Evolutionary conservation across 2,113 vertebrate species (phyloP).

Genomic region (Ranitomeya imitator): DNA sequence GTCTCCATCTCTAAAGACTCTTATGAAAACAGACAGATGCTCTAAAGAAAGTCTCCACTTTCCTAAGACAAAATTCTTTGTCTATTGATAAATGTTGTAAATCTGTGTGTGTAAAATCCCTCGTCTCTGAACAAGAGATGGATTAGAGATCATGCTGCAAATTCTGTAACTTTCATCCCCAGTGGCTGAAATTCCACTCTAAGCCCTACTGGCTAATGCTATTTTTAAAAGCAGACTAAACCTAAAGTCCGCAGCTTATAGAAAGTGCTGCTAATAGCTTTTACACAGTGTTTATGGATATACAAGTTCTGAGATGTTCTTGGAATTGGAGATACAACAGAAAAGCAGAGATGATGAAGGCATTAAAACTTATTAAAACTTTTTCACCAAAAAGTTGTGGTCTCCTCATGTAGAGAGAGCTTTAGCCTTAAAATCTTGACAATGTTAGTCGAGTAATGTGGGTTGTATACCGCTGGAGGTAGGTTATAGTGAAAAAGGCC

Average conservation of each 20-base stretch:
- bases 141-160: constrained; percentile 3
- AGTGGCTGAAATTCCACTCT: neutral
- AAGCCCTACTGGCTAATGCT: constrained; percentile 2
- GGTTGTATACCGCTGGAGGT: neutral
- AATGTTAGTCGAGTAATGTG: neutral
- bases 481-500: neutral
- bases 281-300: neutral
- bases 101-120: neutral
- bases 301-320: neutral
- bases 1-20: neutral
- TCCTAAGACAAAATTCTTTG: neutral
- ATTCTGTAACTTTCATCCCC: neutral
- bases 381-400: neutral
- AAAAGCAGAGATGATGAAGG: neutral
- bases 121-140: neutral
- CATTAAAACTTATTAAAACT: neutral
- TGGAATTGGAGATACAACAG: neutral
- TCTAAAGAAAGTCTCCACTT: neutral
- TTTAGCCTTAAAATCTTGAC: neutral
- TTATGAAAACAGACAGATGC: neutral
- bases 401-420: neutral
- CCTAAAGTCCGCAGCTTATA: neutral
- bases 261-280: neutral
- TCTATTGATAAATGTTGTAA: neutral
- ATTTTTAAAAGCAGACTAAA: neutral